Base-by-base conservation (phyloP, 1,140 invertebrate genomes). In the Zaprionus ghesquierei region DNA sequence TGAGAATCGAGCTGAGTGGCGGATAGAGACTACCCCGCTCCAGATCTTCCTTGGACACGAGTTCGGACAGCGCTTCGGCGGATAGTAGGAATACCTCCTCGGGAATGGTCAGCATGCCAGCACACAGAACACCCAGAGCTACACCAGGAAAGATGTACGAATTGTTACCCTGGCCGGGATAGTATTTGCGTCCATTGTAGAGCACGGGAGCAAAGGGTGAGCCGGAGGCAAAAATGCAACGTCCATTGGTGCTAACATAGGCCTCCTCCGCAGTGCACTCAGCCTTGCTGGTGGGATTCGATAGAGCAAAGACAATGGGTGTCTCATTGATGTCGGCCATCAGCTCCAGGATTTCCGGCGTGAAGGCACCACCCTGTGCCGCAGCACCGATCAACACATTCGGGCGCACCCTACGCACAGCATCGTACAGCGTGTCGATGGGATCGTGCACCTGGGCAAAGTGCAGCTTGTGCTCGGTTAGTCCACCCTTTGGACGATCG, bases 241-340 rank as follows among this genome's bases (percentile, higher is more conserved):
- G 70, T 23, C 90, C 89, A 18, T 98, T 94, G 1, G 98, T 98
- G 80, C 95, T 92, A 38, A 92, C 94, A 90, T 98, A 99, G 2
- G 98, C 98, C 87, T 98, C 94, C 92, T 98, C 97, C 18, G 98
- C 98, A n/a, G 98, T 99, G 90, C 98, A 99, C 92, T 99, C 98
- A 3, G 98, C 98, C 93, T 98, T 98, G 91, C 94, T 95, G 10
- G 98, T 99, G 44, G 98, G 98, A 93, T 99, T 99, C 82, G 98
- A 99, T 2, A 99, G 93, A 13, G 98, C 98, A 92, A 99, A 99
- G 66, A 99, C 97, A 38, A 91, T 87, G 94, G 66, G 98, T 96
- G 77, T 96, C 97, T 90, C 76, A 69, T 91, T 91, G 25, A 78
- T 75, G 31, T 91, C 87, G 27, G 81, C 96, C 98, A 99, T 98